Evolutionary conservation across 1,140 invertebrate species (phyloP).

Genomic region (Drosophila guanche): DNA sequence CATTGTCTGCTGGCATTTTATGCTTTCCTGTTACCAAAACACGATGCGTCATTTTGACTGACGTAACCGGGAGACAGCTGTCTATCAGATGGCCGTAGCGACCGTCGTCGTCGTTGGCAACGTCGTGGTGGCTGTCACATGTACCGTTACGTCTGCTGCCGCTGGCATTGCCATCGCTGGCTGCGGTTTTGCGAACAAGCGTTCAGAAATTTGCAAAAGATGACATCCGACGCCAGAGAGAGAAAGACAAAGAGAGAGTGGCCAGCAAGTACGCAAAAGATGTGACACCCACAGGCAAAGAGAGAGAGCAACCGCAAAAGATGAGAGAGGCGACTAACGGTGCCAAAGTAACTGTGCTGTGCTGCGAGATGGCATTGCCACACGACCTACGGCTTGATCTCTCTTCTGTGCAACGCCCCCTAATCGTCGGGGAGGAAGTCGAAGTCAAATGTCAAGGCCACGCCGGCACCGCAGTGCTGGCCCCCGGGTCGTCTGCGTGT

Average conservation of each 20-base stretch:
- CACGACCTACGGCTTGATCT: slow-evolving; percentile 16
- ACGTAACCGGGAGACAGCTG: slow-evolving; percentile 83
- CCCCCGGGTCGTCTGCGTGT: too few species aligned
- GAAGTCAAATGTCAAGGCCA: slow-evolving; percentile 58
- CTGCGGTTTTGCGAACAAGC: slow-evolving; percentile 80
- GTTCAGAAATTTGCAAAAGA: slow-evolving; percentile 58
- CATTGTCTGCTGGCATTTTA: slow-evolving; percentile 51
- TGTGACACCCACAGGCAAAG: slow-evolving; percentile 1
- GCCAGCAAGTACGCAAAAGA: not conserved
- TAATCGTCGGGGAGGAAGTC: not conserved
- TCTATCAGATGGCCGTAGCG: slow-evolving; percentile 69
- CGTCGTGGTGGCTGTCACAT: slow-evolving; percentile 30
- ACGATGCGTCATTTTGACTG: slow-evolving; percentile 84
- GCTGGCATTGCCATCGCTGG: slow-evolving; percentile 73
- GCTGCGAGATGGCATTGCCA: slow-evolving; percentile 1
- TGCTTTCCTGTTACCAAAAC: slow-evolving; percentile 83
- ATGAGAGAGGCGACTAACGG: slow-evolving; percentile 22
- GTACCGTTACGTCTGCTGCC: slow-evolving; percentile 73
- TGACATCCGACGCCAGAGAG: slow-evolving; percentile 17
- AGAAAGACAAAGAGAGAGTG: not conserved
- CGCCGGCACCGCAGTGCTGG: not conserved
- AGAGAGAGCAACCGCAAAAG: not conserved
- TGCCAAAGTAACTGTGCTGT: slow-evolving; percentile 22
- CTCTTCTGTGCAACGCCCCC: not conserved
- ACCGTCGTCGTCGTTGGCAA: slow-evolving; percentile 35